These are phyloP conservation scores for Drosophila anomalata DNA, from an alignment of 2,888 invertebrate species.

Conservation along the genomic window DNA sequence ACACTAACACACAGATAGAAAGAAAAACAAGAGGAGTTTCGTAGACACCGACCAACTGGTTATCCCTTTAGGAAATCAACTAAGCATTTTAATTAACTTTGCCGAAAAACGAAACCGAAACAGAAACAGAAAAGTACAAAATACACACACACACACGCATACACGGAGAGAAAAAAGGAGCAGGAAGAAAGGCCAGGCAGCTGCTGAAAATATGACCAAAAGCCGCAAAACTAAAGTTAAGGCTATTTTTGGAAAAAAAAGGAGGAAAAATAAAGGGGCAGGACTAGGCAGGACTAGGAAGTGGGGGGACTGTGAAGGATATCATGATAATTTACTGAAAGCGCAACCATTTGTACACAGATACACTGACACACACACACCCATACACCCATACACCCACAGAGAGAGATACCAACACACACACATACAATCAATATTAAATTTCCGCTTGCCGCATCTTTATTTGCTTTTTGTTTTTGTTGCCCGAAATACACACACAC, in stretches of 20 bases:
- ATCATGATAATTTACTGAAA: constrained; percentile 76
- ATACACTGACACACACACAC: constrained; percentile 17
- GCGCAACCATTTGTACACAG: constrained; percentile 68
- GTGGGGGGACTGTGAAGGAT: constrained; percentile 25
- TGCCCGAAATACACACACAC: constrained; percentile 3
- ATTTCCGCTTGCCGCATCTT: constrained; percentile 76
- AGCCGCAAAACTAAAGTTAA: constrained; percentile 74
- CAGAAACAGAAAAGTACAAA: constrained; percentile 27
- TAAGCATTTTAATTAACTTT: constrained; percentile 75
- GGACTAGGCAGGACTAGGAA: constrained; percentile 3
- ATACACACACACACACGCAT: constrained; percentile 1
- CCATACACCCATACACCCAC: constrained; percentile 9
- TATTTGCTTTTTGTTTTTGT: constrained; percentile 65
- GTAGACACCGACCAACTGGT: constrained; percentile 43
- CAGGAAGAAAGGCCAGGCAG: constrained; percentile 8
- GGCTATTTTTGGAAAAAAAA: constrained; percentile 47
- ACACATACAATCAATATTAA: constrained; percentile 73
- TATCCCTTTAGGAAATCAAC: constrained; percentile 75
- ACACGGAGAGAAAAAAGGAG: constrained; percentile 1
- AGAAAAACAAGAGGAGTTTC: constrained; percentile 8
- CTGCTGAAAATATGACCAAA: constrained; percentile 67
- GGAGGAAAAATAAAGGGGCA: constrained; percentile 15
- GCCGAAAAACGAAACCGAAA: constrained; percentile 43
- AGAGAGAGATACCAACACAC: background rate
- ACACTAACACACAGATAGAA: background rate